Base-by-base conservation (phyloP, 2,888 invertebrate species). In the Acronicta aceris region DNA sequence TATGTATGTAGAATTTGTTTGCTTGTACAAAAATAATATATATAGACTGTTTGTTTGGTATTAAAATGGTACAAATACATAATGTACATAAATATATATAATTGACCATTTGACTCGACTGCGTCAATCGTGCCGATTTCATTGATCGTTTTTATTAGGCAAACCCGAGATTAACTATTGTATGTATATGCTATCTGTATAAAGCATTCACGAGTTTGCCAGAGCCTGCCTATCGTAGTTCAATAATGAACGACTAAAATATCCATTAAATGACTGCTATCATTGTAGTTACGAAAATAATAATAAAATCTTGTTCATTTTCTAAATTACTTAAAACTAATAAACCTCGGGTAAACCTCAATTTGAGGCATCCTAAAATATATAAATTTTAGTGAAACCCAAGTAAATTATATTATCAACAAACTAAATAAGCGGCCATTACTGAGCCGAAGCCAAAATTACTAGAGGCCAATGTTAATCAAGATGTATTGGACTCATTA, bases 401-500 rank as follows among this genome's bases (percentile, higher is more conserved):
- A 49, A 66, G 61, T 67, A 61, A 67, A 70, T 71, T 72, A 67
- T 68, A 63, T n/a, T n/a, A n/a, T 68, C 21, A 65, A 63, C 63
- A 54, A 65, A 61, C 55, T 78, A 71, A 71, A 75, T 57, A 66
- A 61, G 59, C 54, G 40, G 15, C 50, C 65, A 66, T 78, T 75
- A 72, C 67, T 56, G 40, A 60, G 50, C 59, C 53, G 21, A 64
- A 67, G 65, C 68, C 71, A 71, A 74, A 79, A 78, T 79, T 65
- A 75, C 69, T 79, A 60, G 57, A 62, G 71, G 74, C 65, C 60
- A 48, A 48, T 58, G 72, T 61, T 78, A 78, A 79, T 79, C 76
- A 79, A 78, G 80, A 79, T 79, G 65, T 76, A 79, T 78, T 79
- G 62, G 76, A 72, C 74, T 79, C 78, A 76, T 79, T 79, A 79